phyloP scores from a whole-genome alignment of 2,888 invertebrate species.

The Drosophila histrio region DNA sequence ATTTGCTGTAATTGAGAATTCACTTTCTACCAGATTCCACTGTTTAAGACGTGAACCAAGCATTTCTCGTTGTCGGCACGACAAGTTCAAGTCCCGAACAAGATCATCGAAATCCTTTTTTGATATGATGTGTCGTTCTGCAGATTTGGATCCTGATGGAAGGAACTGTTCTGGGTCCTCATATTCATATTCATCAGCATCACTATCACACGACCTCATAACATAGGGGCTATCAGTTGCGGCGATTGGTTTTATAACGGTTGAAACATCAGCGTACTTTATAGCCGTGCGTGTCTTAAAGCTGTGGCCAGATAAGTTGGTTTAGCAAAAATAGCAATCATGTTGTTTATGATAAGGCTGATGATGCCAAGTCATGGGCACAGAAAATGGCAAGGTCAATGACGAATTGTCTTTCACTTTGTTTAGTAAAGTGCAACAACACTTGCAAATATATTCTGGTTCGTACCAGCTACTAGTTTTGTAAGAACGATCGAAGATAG shows the following conservation, averaged over 20 bases:
- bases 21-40: too few relatives aligned
- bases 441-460: background rate
- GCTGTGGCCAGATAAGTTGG: background rate
- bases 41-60: background rate
- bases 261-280: background rate
- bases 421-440: background rate
- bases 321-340: background rate
- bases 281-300: background rate
- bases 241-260: background rate
- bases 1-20: too few relatives aligned
- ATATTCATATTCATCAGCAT: background rate
- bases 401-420: background rate
- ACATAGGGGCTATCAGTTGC: background rate
- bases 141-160: background rate
- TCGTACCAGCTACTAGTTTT: background rate
- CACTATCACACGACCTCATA: background rate
- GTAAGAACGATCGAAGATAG: background rate
- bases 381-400: background rate
- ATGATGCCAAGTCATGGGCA: background rate
- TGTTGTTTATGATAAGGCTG: background rate
- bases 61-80: background rate
- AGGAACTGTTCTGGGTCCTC: background rate
- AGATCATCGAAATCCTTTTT: background rate
- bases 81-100: background rate
- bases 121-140: background rate